phyloP scores from a whole-genome alignment of 1,140 invertebrate genomes.

The Drosophila guanche region DNA sequence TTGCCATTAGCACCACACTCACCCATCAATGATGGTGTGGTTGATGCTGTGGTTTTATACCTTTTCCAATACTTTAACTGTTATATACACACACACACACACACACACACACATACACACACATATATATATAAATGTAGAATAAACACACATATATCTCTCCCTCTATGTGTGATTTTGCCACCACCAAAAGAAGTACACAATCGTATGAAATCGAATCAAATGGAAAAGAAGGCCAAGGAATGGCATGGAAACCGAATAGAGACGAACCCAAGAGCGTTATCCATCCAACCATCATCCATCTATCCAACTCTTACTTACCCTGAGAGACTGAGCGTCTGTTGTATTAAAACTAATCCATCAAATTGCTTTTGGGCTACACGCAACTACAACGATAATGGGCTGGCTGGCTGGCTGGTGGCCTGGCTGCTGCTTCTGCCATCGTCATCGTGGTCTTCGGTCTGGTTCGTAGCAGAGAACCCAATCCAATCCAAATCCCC shows the following conservation, averaged over 20 bases:
- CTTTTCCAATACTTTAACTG: constrained; percentile 66
- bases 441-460: constrained; percentile 32
- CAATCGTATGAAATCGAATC: constrained; percentile 33
- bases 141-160: constrained; percentile 19
- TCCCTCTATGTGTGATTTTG: constrained; percentile 34
- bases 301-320: constrained; percentile 24
- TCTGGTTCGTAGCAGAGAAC: constrained; percentile 50
- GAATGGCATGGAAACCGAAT: constrained; percentile 36
- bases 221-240: background rate
- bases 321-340: constrained; percentile 3
- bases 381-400: constrained; percentile 67
- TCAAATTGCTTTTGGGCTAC: constrained; percentile 71
- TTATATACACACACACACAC: constrained; percentile 27
- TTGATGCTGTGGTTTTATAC: constrained; percentile 72
- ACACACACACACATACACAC: constrained; percentile 23
- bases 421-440: constrained; percentile 8
- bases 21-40: background rate
- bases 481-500: constrained; percentile 28
- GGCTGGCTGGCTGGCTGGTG: constrained; percentile 12
- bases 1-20: too few relatives aligned
- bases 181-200: constrained; percentile 54
- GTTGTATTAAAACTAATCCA: constrained; percentile 75
- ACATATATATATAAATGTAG: constrained; percentile 13
- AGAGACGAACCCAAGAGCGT: constrained; percentile 50
- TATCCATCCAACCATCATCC: constrained; percentile 49